Conservation (phyloP, 2,113 vertebrate genomes). For the Podarcis muralis region DNA sequence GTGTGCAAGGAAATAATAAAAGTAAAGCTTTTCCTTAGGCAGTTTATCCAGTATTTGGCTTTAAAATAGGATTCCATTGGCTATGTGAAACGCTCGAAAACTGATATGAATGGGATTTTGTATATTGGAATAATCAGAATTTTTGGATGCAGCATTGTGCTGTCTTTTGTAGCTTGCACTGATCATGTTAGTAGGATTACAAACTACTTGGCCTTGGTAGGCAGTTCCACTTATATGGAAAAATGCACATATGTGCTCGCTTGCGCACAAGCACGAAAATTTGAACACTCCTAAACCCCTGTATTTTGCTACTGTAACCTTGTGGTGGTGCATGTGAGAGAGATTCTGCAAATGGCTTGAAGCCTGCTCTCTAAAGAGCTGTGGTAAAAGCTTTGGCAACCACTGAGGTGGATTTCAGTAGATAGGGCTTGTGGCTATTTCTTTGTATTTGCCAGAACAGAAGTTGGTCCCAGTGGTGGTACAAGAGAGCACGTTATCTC, state of each 20-base stretch:
- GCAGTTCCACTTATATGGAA: background rate
- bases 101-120: slow-evolving; percentile 8
- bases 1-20: background rate
- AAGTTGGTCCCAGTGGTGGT: background rate
- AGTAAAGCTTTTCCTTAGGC: background rate
- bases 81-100: background rate
- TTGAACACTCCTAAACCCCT: background rate
- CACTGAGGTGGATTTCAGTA: background rate
- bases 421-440: background rate
- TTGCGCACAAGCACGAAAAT: background rate
- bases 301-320: background rate
- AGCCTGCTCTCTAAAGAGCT: background rate
- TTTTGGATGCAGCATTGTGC: background rate
- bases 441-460: background rate
- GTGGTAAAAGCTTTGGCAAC: background rate
- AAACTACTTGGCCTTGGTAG: background rate
- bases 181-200: background rate
- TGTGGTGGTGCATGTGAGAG: background rate
- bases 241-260: background rate
- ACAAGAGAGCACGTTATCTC: background rate
- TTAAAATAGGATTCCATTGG: slow-evolving; percentile 19
- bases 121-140: background rate
- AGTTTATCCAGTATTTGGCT: background rate
- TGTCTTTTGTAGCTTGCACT: background rate
- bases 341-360: background rate